Evolutionary conservation across 2,113 vertebrate genomes (phyloP).

Genomic region (Ictidomys tridecemlineatus): DNA sequence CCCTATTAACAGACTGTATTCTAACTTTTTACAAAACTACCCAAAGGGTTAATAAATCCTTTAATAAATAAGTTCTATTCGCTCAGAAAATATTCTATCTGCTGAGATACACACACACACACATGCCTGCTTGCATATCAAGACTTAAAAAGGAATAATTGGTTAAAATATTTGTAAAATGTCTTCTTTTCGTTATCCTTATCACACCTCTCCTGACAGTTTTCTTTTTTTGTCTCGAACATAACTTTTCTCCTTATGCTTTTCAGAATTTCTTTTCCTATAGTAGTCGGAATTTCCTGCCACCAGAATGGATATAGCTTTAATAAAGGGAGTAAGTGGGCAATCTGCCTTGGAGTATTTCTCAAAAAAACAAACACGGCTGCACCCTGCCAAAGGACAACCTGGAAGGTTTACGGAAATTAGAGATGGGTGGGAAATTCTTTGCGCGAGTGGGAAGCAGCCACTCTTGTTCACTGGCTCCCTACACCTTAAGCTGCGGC

Average conservation of each 20-base stretch:
- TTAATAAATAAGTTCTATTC: not conserved
- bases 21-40: not conserved
- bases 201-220: not conserved
- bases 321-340: not conserved
- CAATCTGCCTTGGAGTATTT: not conserved
- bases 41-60: not conserved
- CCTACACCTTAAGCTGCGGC: not conserved
- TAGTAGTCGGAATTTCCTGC: not conserved
- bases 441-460: not conserved
- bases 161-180: not conserved
- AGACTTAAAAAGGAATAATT: not conserved
- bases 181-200: not conserved
- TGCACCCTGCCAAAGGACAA: not conserved
- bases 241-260: not conserved
- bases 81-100: not conserved
- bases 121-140: not conserved
- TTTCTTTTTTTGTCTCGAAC: not conserved
- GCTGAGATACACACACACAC: not conserved
- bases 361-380: not conserved
- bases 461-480: not conserved
- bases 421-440: not conserved
- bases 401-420: not conserved
- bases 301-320: not conserved
- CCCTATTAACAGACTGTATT: not conserved
- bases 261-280: constrained; percentile 28